Conservation (phyloP, 2,888 invertebrate species). For the Cactoblastis cactorum region DNA sequence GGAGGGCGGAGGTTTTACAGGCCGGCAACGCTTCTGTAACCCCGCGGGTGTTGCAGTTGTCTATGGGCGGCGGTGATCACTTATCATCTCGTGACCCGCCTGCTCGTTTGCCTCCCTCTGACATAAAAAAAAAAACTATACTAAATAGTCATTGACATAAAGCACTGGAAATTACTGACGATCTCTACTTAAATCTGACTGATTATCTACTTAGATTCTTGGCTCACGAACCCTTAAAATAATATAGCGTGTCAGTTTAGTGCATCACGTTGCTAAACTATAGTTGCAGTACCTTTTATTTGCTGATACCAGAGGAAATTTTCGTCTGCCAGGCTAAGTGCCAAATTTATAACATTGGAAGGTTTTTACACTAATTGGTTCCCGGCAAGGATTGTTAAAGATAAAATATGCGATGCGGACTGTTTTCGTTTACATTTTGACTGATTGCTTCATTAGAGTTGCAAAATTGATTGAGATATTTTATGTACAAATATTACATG, state of each 20-base stretch:
- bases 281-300: conserved; percentile 70
- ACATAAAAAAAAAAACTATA: no score
- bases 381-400: conserved; percentile 75
- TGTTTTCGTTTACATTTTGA: conserved; percentile 75
- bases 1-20: no score
- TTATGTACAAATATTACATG: neutral
- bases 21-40: no score
- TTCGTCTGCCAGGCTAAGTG: conserved; percentile 72
- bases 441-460: conserved; percentile 66
- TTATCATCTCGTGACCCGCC: no score
- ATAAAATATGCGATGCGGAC: conserved; percentile 76
- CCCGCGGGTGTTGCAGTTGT: no score
- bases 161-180: no score
- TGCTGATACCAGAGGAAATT: conserved; percentile 73
- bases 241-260: conserved; percentile 60
- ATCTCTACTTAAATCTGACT: no score
- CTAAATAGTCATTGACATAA: no score
- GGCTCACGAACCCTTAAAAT: conserved; percentile 27
- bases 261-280: conserved; percentile 61
- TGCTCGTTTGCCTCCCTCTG: no score
- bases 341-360: conserved; percentile 77
- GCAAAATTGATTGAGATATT: conserved; percentile 40
- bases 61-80: no score
- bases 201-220: no score
- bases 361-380: conserved; percentile 76